Percentiles rank a stretch among this genome's conserved stretches.
phyloP scores from a whole-genome alignment of 2,113 vertebrate species.

The Chionodraco myersi region DNA sequence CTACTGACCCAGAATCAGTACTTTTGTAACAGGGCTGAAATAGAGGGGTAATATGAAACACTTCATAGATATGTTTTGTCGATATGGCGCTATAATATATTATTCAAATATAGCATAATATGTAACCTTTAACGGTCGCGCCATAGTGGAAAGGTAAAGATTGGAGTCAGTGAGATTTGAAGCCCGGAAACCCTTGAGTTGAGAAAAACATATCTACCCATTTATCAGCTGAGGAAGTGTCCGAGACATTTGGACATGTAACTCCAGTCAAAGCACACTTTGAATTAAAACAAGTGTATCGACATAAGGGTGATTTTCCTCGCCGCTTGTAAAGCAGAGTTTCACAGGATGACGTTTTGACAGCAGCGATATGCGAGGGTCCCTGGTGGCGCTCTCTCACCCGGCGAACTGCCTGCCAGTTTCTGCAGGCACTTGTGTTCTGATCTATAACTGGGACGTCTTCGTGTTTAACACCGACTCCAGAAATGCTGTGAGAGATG shows the following conservation, averaged over 20 bases:
- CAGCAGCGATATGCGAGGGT: conserved; percentile 57
- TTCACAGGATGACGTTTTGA: conserved; percentile 55
- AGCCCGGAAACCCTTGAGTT: conserved; percentile 5
- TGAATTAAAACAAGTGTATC: conserved; percentile 52
- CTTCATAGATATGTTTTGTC: too few species aligned
- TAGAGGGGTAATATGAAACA: too few species aligned
- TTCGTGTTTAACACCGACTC: conserved; percentile 58
- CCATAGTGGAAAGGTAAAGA: background rate
- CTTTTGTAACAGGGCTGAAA: too few species aligned
- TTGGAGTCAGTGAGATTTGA: conserved; percentile 30
- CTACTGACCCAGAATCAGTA: too few species aligned
- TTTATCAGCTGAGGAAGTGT: conserved; percentile 44
- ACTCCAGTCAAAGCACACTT: conserved; percentile 46
- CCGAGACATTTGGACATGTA: conserved; percentile 43
- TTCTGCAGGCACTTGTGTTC: conserved; percentile 51
- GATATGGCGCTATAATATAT: too few species aligned
- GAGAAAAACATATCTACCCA: background rate
- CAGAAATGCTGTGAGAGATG: conserved; percentile 26
- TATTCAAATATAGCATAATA: too few species aligned
- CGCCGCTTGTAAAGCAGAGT: conserved; percentile 45
- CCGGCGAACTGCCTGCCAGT: conserved; percentile 54
- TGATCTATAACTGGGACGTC: conserved; percentile 68
- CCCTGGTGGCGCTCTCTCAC: conserved; percentile 59
- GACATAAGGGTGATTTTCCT: conserved; percentile 45
- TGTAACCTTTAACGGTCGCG: too few species aligned